Conservation (phyloP, 2,888 invertebrate species). For the Andrena hattorfiana region DNA sequence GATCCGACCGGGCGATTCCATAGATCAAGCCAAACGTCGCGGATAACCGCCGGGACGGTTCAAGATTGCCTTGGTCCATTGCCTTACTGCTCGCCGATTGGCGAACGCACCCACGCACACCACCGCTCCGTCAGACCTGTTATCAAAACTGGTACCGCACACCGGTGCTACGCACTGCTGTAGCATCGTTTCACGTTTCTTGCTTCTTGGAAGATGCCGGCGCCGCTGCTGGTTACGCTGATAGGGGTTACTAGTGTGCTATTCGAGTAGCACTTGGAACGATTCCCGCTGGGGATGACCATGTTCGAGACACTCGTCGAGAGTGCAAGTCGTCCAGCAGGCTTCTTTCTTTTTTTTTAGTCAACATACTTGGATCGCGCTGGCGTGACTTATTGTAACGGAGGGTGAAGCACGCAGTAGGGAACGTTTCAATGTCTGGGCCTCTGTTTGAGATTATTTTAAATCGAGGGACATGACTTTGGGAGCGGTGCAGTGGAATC, state of each 20-base stretch:
- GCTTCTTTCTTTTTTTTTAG: no score
- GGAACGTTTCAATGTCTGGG: no score
- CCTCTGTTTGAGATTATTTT: no score
- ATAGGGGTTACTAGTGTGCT: slow-evolving; percentile 3
- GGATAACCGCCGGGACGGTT: slow-evolving; percentile 72
- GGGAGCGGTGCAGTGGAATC: neutral
- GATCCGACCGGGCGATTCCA: slow-evolving; percentile 70
- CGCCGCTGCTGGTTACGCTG: slow-evolving; percentile 17
- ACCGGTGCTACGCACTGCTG: slow-evolving; percentile 29
- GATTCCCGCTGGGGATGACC: neutral
- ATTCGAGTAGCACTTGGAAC: slow-evolving; percentile 8
- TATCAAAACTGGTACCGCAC: slow-evolving; percentile 72
- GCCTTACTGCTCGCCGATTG: slow-evolving; percentile 72
- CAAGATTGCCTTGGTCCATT: slow-evolving; percentile 76
- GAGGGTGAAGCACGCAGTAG: no score
- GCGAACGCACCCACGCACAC: slow-evolving; percentile 42
- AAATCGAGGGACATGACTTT: neutral
- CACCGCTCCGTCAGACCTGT: slow-evolving; percentile 59
- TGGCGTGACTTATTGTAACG: no score
- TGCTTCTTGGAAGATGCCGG: slow-evolving; percentile 35
- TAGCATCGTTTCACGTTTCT: slow-evolving; percentile 33
- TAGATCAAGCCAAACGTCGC: slow-evolving; percentile 75
- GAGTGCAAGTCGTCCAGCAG: slow-evolving; percentile 21
- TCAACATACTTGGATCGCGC: no score
- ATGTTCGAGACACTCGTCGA: neutral